phyloP scores from a whole-genome alignment of 2,113 vertebrate genomes.

The Plecturocebus donacophilus region DNA sequence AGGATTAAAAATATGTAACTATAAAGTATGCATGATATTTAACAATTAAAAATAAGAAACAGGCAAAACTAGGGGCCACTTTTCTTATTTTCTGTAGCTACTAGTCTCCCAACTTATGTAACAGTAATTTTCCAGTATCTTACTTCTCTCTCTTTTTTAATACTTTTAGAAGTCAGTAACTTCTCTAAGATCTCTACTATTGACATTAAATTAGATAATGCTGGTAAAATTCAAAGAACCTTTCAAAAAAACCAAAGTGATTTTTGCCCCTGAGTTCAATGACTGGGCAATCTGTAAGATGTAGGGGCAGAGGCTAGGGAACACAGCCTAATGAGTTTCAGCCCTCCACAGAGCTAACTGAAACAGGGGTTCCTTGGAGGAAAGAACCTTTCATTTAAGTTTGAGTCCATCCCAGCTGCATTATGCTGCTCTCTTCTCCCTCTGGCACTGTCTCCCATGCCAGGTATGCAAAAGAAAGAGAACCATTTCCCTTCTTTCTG shows the following conservation, averaged over 20 bases:
- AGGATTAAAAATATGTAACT: conserved; percentile 3
- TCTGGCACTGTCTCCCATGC: not conserved
- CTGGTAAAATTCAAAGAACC: conserved; percentile 8
- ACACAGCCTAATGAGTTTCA: not conserved
- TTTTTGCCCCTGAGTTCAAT: not conserved
- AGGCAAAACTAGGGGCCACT: not conserved
- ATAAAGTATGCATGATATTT: not conserved
- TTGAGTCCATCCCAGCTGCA: not conserved
- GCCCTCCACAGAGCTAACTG: not conserved
- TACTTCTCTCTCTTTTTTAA: not conserved
- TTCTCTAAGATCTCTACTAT: not conserved
- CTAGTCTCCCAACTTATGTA: not conserved
- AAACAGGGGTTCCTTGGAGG: not conserved
- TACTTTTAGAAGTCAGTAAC: too few species aligned
- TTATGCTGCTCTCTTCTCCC: conserved; percentile 6
- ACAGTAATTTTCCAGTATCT: not conserved
- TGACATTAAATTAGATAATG: not conserved
- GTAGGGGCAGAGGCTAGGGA: not conserved
- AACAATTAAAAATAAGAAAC: conserved; percentile 22
- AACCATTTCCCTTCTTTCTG: not conserved
- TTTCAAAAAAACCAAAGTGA: not conserved
- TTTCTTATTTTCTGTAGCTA: conserved; percentile 16
- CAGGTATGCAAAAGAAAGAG: not conserved
- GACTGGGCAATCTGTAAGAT: not conserved
- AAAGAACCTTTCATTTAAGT: not conserved